These are phyloP conservation scores for Anabas testudineus DNA, from an alignment of 2,797 vertebrate genomes.

Conservation along the genomic window DNA sequence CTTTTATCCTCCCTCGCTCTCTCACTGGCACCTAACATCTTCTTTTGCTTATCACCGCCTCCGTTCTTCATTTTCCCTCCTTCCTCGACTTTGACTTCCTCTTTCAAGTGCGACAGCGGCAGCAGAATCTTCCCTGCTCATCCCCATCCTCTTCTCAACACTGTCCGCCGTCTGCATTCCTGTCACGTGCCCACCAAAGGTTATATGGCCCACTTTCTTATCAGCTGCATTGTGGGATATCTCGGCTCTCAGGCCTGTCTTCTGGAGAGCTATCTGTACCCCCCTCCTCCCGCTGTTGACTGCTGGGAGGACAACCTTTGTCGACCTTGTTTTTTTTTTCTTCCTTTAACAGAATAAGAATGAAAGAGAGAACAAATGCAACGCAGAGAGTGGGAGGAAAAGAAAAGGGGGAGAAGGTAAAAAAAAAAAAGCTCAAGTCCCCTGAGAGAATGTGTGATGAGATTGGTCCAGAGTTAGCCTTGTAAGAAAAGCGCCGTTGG, in stretches of 20 bases:
- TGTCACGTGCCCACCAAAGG: slow-evolving; percentile 83
- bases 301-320: slow-evolving; percentile 75
- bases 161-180: slow-evolving; percentile 81
- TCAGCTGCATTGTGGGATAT: slow-evolving; percentile 90
- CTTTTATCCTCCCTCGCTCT: slow-evolving; percentile 55
- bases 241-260: slow-evolving; percentile 76
- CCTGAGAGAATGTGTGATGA: slow-evolving; percentile 78
- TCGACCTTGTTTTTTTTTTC: slow-evolving; percentile 76
- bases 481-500: slow-evolving; percentile 78
- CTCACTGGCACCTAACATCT: slow-evolving; percentile 71
- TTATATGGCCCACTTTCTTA: slow-evolving; percentile 87
- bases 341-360: slow-evolving; percentile 79
- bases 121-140: slow-evolving; percentile 55
- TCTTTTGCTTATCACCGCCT: slow-evolving; percentile 82
- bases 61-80: slow-evolving; percentile 66
- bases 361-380: slow-evolving; percentile 78
- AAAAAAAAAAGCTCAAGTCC: slow-evolving; percentile 63
- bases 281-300: slow-evolving; percentile 73
- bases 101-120: slow-evolving; percentile 64
- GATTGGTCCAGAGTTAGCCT: slow-evolving; percentile 80
- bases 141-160: slow-evolving; percentile 73
- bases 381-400: slow-evolving; percentile 63
- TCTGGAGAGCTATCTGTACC: slow-evolving; percentile 79
- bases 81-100: slow-evolving; percentile 81
- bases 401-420: slow-evolving; percentile 54